Evolutionary conservation across 2,113 vertebrate genomes (phyloP).

Genomic region (Thryonomys swinderianus): DNA sequence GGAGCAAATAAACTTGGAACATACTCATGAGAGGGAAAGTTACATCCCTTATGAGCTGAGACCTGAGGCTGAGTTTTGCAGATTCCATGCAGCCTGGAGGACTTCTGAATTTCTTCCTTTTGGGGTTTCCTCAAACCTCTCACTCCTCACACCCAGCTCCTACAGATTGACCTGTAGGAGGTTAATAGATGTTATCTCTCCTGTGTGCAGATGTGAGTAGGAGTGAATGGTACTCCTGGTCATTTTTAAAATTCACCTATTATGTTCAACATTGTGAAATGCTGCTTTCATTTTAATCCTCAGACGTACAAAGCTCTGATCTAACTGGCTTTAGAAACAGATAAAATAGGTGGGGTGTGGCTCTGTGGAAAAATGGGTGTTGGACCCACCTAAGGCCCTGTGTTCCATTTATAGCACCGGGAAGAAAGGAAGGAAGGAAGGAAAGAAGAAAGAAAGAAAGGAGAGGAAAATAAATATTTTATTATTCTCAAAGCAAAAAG

Average conservation of each 20-base stretch:
- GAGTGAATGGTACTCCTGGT: constrained; percentile 8
- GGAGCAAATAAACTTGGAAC: background rate
- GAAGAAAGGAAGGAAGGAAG: background rate
- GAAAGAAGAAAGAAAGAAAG: background rate
- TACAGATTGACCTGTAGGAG: background rate
- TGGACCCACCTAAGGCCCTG: background rate
- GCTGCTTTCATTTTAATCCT: constrained; percentile 1
- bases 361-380: background rate
- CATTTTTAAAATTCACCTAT: background rate
- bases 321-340: constrained; percentile 9
- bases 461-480: background rate
- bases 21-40: background rate
- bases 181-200: constrained; percentile 17
- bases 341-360: background rate
- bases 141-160: background rate
- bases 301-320: background rate
- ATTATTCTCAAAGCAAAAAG: background rate
- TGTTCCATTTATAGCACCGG: background rate
- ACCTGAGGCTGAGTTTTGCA: background rate
- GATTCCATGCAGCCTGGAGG: background rate
- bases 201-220: background rate
- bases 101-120: background rate
- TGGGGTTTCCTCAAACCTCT: background rate
- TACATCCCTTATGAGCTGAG: background rate
- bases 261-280: constrained; percentile 31